Evolutionary conservation across 1,140 invertebrate species (phyloP).

Genomic region (Adoxophyes honmai): DNA sequence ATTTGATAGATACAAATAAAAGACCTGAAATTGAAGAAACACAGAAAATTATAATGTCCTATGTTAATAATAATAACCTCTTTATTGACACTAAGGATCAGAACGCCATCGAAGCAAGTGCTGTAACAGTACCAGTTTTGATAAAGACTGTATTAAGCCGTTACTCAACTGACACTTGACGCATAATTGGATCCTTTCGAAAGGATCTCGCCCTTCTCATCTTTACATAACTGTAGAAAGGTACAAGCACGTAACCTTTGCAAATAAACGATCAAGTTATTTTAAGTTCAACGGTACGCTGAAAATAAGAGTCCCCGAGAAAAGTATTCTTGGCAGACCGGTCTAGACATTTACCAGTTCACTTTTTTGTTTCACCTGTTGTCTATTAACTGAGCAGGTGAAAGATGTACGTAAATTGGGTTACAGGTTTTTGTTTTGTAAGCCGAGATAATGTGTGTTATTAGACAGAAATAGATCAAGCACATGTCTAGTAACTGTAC

Average conservation of each 20-base stretch:
- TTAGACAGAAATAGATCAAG: neutral
- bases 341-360: neutral
- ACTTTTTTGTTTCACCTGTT: neutral
- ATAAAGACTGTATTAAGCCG: too few species aligned
- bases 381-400: neutral
- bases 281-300: neutral
- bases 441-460: neutral
- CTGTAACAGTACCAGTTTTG: too few species aligned
- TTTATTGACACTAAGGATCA: too few species aligned
- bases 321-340: neutral
- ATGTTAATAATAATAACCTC: too few species aligned
- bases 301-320: neutral
- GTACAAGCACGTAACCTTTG: neutral
- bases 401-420: neutral
- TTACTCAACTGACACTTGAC: too few species aligned
- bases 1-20: too few species aligned
- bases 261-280: neutral
- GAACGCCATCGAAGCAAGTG: too few species aligned
- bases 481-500: neutral
- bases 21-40: too few species aligned
- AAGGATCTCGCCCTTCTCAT: neutral
- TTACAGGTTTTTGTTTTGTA: neutral
- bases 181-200: too few species aligned
- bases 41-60: too few species aligned
- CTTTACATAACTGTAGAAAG: slow-evolving; percentile 7